Evolutionary conservation across 2,113 vertebrate species (phyloP).

Genomic region (Gambusia affinis): DNA sequence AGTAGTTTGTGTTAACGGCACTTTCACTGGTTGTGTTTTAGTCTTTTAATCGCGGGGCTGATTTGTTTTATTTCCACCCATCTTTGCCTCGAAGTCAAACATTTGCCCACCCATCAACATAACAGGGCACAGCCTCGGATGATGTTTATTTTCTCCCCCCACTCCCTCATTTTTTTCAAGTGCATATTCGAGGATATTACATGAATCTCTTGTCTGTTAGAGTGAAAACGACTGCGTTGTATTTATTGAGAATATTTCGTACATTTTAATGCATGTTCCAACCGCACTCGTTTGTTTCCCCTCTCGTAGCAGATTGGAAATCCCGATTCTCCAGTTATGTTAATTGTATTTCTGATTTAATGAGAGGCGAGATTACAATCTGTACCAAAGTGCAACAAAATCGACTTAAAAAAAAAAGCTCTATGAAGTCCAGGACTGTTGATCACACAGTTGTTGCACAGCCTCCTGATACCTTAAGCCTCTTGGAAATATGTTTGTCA

Average conservation of each 20-base stretch:
- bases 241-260: background rate
- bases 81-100: no score
- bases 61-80: background rate
- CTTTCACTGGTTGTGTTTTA: background rate
- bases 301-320: slow-evolving; percentile 1
- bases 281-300: slow-evolving; percentile 38
- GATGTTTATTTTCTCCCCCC: background rate
- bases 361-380: background rate
- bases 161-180: background rate
- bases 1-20: background rate
- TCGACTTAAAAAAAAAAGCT: background rate
- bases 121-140: background rate
- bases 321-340: background rate
- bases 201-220: no score
- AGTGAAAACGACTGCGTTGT: background rate
- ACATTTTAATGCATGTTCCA: background rate
- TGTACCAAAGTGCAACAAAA: background rate
- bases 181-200: background rate
- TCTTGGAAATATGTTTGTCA: slow-evolving; percentile 27
- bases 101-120: background rate
- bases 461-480: slow-evolving; percentile 33
- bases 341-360: background rate
- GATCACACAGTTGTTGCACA: slow-evolving; percentile 20
- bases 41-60: background rate
- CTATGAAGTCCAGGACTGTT: slow-evolving; percentile 7